phyloP scores from a whole-genome alignment of 2,888 invertebrate genomes.

The Pristionchus mayeri region DNA sequence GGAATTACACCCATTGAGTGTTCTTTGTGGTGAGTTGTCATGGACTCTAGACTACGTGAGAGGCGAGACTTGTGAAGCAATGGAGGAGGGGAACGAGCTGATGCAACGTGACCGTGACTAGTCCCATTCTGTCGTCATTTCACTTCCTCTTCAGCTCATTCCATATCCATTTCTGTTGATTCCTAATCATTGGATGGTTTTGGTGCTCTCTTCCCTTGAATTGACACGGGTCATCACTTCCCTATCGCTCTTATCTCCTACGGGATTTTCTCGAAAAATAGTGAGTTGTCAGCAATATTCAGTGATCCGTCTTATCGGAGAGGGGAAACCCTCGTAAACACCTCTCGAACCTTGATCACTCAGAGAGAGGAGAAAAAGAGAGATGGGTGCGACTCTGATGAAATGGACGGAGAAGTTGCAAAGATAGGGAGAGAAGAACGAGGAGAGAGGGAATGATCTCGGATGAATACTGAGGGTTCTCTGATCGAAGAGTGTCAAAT shows the following conservation, averaged over 20 bases:
- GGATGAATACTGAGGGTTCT: no score
- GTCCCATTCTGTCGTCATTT: background rate
- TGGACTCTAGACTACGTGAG: background rate
- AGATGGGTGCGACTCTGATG: background rate
- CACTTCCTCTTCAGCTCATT: background rate
- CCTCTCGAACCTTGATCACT: conserved; percentile 15
- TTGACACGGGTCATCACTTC: conserved; percentile 3
- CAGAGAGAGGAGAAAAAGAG: background rate
- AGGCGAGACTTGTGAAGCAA: background rate
- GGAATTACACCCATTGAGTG: background rate
- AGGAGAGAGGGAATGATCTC: background rate
- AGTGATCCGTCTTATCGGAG: conserved; percentile 1
- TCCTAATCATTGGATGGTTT: no score
- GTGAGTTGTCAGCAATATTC: background rate
- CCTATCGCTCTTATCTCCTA: background rate
- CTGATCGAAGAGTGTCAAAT: background rate
- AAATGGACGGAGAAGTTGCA: conserved; percentile 29
- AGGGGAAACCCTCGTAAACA: conserved; percentile 40
- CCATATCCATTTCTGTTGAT: no score
- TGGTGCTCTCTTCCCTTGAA: conserved; percentile 3
- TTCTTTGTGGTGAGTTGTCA: background rate
- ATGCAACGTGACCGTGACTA: background rate
- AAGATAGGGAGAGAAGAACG: background rate
- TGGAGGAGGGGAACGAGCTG: background rate
- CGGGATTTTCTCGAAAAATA: conserved; percentile 17